phyloP scores from a whole-genome alignment of 2,113 vertebrate species.

The Hystrix brachyura region DNA sequence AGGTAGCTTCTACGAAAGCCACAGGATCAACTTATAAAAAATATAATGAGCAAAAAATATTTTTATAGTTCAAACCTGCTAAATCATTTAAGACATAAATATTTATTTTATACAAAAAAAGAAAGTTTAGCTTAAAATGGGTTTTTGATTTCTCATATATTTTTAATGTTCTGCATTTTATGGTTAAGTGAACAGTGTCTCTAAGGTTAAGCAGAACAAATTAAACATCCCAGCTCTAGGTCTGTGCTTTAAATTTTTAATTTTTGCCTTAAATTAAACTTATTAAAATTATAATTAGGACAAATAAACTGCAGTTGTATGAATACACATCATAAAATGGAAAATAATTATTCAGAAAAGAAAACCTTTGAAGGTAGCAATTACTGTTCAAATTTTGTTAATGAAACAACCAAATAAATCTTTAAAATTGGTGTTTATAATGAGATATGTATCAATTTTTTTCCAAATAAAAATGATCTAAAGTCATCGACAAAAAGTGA shows the following conservation, averaged over 20 bases:
- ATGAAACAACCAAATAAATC: not conserved
- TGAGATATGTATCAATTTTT: not conserved
- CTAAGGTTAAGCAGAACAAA: not conserved
- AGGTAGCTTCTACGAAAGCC: not conserved
- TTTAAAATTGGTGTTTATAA: not conserved
- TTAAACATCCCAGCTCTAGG: not conserved
- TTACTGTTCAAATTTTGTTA: constrained; percentile 34
- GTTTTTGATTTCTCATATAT: constrained; percentile 14
- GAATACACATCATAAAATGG: not conserved
- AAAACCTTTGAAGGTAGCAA: not conserved
- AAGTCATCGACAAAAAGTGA: not conserved
- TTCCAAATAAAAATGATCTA: constrained; percentile 24
- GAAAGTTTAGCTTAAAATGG: not conserved
- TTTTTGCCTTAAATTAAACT: constrained; percentile 21
- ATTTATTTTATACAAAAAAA: not conserved
- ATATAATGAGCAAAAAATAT: not conserved
- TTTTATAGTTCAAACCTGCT: not conserved
- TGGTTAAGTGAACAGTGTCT: not conserved
- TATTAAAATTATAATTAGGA: constrained; percentile 21
- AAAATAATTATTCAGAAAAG: constrained; percentile 11
- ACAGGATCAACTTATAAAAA: not conserved
- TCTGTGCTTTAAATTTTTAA: not conserved
- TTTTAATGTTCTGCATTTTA: constrained; percentile 38
- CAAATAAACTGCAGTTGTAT: not conserved
- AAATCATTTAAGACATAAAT: constrained; percentile 20